Percentiles rank a stretch among this genome's conserved stretches.
phyloP scores from a whole-genome alignment of 2,113 vertebrate species.

The Elephas maximus region DNA sequence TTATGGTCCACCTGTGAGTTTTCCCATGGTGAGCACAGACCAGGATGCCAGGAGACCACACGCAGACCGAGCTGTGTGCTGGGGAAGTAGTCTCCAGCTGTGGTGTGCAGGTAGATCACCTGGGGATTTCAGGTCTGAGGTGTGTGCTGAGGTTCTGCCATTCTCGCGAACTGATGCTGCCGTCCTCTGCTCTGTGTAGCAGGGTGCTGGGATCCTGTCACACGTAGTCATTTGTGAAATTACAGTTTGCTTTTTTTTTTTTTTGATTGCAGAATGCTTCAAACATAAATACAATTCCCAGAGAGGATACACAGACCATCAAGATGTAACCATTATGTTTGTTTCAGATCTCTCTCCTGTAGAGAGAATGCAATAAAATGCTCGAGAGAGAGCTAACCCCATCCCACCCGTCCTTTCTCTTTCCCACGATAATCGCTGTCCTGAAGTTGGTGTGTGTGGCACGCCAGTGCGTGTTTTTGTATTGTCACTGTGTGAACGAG shows the following conservation, averaged over 20 bases:
- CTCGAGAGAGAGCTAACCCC: neutral
- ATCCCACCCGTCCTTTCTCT: neutral
- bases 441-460: rapidly evolving
- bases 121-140: rapidly evolving
- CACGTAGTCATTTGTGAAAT: neutral
- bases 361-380: neutral
- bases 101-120: rapidly evolving
- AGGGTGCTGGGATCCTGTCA: neutral
- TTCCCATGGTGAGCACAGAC: neutral
- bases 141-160: rapidly evolving
- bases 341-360: neutral
- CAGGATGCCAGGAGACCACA: too few species aligned
- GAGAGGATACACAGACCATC: neutral
- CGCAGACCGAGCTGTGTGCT: rapidly evolving
- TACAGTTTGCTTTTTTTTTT: neutral
- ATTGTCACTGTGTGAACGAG: neutral
- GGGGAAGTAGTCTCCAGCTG: rapidly evolving
- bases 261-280: neutral
- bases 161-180: neutral
- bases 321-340: neutral
- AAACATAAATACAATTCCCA: neutral
- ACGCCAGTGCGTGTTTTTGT: neutral
- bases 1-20: neutral
- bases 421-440: neutral
- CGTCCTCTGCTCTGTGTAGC: neutral